These are phyloP conservation scores for Callaeas wilsoni DNA, from an alignment of 2,113 vertebrate species.

Conservation along the genomic window DNA sequence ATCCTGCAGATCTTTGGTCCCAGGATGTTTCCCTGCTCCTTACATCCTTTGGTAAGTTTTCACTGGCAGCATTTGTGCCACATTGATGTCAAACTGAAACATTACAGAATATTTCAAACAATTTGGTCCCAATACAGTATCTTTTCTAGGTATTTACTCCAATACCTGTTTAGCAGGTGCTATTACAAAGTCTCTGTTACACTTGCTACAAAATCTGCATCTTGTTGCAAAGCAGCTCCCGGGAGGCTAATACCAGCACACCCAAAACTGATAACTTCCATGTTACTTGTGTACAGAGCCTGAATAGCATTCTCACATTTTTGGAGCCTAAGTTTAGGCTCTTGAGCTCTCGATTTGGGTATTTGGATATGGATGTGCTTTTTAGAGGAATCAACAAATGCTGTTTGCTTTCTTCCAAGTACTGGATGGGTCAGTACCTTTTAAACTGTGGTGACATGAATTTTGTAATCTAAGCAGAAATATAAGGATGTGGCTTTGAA, in stretches of 20 bases:
- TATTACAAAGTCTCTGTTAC: background rate
- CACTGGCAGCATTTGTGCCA: background rate
- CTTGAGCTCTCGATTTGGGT: background rate
- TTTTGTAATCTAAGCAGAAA: background rate
- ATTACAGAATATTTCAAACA: background rate
- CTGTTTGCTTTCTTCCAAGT: background rate
- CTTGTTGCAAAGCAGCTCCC: background rate
- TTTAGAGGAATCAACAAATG: background rate
- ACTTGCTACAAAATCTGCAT: background rate
- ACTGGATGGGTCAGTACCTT: background rate
- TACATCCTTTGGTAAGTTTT: constrained; percentile 68
- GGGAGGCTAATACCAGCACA: background rate
- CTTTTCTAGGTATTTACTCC: background rate
- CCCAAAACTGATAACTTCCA: background rate
- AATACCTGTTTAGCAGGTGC: background rate
- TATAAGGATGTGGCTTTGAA: background rate
- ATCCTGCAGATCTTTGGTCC: constrained; percentile 31
- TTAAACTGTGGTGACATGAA: background rate
- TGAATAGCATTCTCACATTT: background rate
- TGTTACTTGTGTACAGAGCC: background rate
- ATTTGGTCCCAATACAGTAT: background rate
- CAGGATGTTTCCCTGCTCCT: background rate
- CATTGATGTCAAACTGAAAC: background rate
- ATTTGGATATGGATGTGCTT: background rate
- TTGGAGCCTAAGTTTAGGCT: background rate